Base-by-base conservation (phyloP, 2,113 vertebrate genomes). In the Sceloporus undulatus region DNA sequence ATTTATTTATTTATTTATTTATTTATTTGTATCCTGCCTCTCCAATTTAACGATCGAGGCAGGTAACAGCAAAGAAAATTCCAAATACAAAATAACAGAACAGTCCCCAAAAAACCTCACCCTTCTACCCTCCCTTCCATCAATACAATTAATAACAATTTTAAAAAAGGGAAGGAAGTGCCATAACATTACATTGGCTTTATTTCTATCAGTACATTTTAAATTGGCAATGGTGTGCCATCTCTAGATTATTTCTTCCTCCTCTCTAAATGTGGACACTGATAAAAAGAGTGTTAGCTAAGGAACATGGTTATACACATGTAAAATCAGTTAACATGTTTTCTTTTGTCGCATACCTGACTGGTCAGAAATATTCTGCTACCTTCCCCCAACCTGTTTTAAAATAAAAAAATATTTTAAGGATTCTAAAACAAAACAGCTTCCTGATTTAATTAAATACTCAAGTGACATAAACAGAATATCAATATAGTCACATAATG, bases 401-500 rank as follows among this genome's bases (percentile, higher is more conserved):
- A 73, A 59, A 62, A n/a, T 74, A 59, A 11, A 73, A 25, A 87
- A 40, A 81, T 79, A n/a, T 40, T 14, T 29, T 19, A 86, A 71
- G 21, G 75, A 75, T 42, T 48, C 40, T 52, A 18, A 84, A 80
- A 74, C 86, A 79, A 54, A 89, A 54, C 23, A 38, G 66, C 54
- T 48, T 27, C 23, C 8, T 84, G 74, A 9, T 88, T 84, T 83
- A 77, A 78, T 88, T 88, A 83, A 88, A 87, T 4, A 66, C 56
- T 65, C 34, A 29, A 71, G 38, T 81, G 81, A 84, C 84, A 94
- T 70, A 92, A 92, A 82, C 42, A 59, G 89, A 94, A 92, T 85
- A 95, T 84, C 93, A 95, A 95, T 85, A 86, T 40, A 89, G 42
- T 68, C 87, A 86, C 88, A 88, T 88, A 91, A 62, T 86, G 91